Percentiles rank a stretch among this genome's conserved stretches.
Evolutionary conservation across 2,113 vertebrate genomes (phyloP).

Genomic region (Loxodonta africana): DNA sequence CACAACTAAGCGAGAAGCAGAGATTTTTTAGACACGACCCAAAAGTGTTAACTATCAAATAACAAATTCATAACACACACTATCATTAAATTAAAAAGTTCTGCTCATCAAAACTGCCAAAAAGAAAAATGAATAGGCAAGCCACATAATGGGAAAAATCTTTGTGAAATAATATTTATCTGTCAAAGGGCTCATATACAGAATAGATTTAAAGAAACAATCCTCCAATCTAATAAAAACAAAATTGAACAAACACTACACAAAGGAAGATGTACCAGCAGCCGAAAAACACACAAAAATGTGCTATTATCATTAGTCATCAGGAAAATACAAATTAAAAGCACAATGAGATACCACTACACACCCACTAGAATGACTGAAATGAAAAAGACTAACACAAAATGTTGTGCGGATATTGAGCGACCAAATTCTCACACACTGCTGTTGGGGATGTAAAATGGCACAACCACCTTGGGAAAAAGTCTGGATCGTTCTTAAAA

Average conservation of each 20-base stretch:
- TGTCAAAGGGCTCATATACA: neutral
- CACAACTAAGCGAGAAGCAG: neutral
- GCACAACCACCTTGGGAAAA: rapidly evolving
- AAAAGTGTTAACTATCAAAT: neutral
- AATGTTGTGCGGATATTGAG: neutral
- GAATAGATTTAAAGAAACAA: too few relatives aligned
- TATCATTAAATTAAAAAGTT: neutral
- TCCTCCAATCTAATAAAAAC: too few relatives aligned
- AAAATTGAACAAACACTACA: too few relatives aligned
- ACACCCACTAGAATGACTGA: too few relatives aligned
- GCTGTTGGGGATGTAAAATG: too few relatives aligned
- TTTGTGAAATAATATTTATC: neutral
- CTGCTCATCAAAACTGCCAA: neutral
- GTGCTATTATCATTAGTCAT: too few relatives aligned
- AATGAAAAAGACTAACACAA: too few relatives aligned
- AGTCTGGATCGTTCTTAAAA: neutral
- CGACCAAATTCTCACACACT: rapidly evolving
- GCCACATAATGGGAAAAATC: neutral
- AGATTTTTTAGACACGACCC: neutral
- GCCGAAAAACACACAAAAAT: neutral
- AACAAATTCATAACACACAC: neutral
- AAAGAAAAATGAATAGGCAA: neutral
- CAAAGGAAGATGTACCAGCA: rapidly evolving
- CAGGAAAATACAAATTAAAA: too few relatives aligned
- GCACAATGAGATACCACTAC: too few relatives aligned